Base-by-base conservation (phyloP, 2,113 vertebrate species). In the Ornithorhynchus anatinus region DNA sequence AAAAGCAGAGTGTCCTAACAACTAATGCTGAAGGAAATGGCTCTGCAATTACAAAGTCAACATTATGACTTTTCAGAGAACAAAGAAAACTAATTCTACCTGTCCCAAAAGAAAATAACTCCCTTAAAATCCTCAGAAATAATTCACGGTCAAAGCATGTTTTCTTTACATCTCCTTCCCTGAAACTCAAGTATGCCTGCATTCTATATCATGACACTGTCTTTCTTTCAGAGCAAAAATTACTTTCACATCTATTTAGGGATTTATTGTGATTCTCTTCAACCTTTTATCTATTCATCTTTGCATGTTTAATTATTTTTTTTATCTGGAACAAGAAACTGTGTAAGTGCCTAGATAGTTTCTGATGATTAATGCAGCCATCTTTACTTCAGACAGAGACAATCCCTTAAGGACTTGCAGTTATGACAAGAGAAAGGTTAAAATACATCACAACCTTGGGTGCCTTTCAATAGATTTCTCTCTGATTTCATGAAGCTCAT, bases 401-500 rank as follows among this genome's bases (percentile, higher is more conserved):
- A 75, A 79, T 65, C 83, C 73, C 75, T 79, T 79, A 84, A 65
- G 77, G 90, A 76, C 33, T 62, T 72, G 54, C 68, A 62, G 78
- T 58, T 63, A 72, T 40, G 86, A 91, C 80, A 85, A 89, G 85
- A 80, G 79, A 84, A 88, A 86, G 85, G 83, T 89, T 81, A 86
- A 78, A 91, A 92, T 70, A 69, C 73, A 81, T 77, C 61, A 60
- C 82, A 89, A 91, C 85, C 77, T 90, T 86, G 86, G 87, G 84
- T 80, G 75, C 66, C 88, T 92, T 93, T 92, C 80, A 75, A 65
- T 43, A 89, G 89, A 91, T 89, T 86, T 72, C 74, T 75, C 79
- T 84, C 84, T 87, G 90, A 91, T 90, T 93, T 90, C 48, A 57
- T 69, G 84, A 92, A 91, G 84, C 87, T 86, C 78, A 85, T 85